phyloP scores from a whole-genome alignment of 2,888 invertebrate genomes.

The Nasonovia ribisnigri region DNA sequence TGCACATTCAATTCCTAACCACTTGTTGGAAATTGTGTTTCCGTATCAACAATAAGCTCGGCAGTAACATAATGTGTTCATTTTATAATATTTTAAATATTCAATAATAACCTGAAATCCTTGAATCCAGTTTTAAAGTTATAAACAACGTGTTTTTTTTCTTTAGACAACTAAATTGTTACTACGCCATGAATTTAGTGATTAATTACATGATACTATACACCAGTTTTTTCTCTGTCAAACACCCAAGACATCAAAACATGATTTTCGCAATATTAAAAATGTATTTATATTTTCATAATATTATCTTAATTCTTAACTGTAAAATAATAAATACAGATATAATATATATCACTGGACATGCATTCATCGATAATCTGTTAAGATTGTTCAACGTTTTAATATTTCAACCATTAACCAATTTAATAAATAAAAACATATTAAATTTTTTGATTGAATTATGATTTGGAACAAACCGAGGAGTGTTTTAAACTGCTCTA shows the following conservation, averaged over 20 bases:
- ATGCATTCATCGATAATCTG: too few species aligned
- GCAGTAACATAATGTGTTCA: background rate
- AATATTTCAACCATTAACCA: too few species aligned
- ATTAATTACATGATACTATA: background rate
- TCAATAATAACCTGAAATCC: background rate
- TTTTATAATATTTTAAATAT: slow-evolving; percentile 35
- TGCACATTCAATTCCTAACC: background rate
- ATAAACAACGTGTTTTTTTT: slow-evolving; percentile 32
- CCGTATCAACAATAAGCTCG: background rate
- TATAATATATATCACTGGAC: background rate
- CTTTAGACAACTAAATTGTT: background rate
- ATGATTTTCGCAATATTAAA: background rate
- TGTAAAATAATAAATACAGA: background rate
- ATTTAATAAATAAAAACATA: too few species aligned
- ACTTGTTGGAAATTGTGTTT: background rate
- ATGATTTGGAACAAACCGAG: too few species aligned
- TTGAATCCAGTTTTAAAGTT: slow-evolving; percentile 30
- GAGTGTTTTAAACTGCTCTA: too few species aligned
- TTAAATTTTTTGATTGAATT: too few species aligned
- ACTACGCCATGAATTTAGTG: background rate
- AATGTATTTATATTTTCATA: background rate
- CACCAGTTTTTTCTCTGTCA: background rate
- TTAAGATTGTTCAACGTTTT: too few species aligned
- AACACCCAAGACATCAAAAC: background rate
- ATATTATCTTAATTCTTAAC: too few species aligned